Evolutionary conservation across 37 sponge, comb jelly and placozoan species (phyloP), one percentile per base, ranked within the genome.

Genomic region (Oopsacas minuta): DNA sequence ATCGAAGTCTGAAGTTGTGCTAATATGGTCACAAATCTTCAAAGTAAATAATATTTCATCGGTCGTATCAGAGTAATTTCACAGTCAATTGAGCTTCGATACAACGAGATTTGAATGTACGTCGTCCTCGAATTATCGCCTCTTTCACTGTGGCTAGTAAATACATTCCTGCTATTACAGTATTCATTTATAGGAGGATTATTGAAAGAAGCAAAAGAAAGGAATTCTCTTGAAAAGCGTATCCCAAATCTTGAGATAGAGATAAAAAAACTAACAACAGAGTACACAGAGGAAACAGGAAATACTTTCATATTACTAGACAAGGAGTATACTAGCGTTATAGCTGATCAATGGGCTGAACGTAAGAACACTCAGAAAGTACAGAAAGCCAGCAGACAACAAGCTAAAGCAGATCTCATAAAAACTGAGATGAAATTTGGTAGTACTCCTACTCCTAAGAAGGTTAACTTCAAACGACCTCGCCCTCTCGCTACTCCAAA

Each of bases 191-290:
- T 12, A 61, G 75, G 75, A 5, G 75, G 32, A 32, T 34, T 61
- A 3, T 61, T 61, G 75, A 61, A 61, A 61, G 75, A 61, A 12
- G 75, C 75, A 5, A 61, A 61, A n/a, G 75, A 61, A 34, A 61
- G 75, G 75, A 61, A 34, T 61, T 61, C 75, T n/a, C 75, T 61
- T 3, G 75, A 61, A 34, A 61, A 61, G 28, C 75, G 75, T 34
- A 61, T 61, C 75, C 75, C 75, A 25, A 61, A 12, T 5, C 75
- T 61, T 5, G 75, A 61, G 75, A 12, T n/a, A 5, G 75, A 61
- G 75, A 61, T 61, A 7, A 10, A 61, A 3, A 61, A n/a, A 7
- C 28, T 61, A n/a, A 61, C 28, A 25, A 12, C 28, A 3, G 75
- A 61, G 17, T 61, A 61, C 75, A n/a, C 20, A 3, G 17, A 3